Conservation (phyloP, 2,888 invertebrate genomes). For the Argyresthia albistria region DNA sequence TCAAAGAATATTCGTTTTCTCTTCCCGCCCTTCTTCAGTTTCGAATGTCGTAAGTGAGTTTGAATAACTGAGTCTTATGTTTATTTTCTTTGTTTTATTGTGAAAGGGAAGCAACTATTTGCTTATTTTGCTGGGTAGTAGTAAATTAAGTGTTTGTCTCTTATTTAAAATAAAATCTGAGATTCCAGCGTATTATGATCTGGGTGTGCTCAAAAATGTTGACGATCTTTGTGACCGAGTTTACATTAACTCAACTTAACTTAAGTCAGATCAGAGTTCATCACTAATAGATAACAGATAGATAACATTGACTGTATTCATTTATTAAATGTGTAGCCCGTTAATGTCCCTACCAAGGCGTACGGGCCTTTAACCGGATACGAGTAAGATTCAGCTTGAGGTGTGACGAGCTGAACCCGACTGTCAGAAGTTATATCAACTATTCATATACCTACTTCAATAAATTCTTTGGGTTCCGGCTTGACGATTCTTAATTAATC, state of each 20-base stretch:
- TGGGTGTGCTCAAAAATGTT: no score
- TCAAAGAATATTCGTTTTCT: constrained; percentile 44
- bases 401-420: no score
- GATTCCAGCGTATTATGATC: not conserved
- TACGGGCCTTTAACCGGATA: no score
- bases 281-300: no score
- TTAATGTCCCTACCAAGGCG: no score
- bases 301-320: no score
- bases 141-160: not conserved
- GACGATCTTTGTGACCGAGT: no score
- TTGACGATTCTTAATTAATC: not conserved
- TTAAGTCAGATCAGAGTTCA: no score
- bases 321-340: no score
- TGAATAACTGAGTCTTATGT: constrained; percentile 20
- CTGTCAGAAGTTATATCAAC: not conserved
- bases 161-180: not conserved
- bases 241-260: no score
- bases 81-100: constrained; percentile 2
- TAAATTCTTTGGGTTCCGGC: no score
- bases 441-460: not conserved
- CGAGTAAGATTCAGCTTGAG: no score
- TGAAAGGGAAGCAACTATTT: constrained; percentile 11
- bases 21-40: constrained; percentile 29
- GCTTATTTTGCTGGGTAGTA: not conserved
- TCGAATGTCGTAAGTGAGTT: constrained; percentile 46